phyloP scores from a whole-genome alignment of 2,797 vertebrate species.

The Cryptoprocta ferox region DNA sequence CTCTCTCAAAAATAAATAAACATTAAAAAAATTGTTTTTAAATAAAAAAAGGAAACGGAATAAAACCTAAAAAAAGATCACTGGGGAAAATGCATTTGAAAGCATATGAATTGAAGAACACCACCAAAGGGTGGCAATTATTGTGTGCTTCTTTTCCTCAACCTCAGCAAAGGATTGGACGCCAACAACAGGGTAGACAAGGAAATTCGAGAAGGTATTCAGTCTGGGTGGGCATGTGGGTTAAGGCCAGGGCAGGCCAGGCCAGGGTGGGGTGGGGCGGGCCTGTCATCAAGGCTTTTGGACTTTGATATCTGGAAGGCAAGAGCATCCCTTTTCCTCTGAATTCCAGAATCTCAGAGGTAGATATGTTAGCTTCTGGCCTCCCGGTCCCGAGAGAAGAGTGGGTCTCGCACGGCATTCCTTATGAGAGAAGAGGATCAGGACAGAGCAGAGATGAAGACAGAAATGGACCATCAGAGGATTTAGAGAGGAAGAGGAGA shows the following conservation, averaged over 20 bases:
- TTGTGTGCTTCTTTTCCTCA: neutral
- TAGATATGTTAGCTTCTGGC: neutral
- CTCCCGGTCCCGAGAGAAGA: neutral
- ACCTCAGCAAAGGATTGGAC: neutral
- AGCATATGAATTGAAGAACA: neutral
- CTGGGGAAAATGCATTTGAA: neutral
- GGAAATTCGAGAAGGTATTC: neutral
- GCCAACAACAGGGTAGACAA: neutral
- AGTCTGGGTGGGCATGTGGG: neutral
- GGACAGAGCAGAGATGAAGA: neutral
- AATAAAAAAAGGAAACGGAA: too few species aligned
- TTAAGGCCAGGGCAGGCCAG: neutral
- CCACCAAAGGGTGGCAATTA: neutral
- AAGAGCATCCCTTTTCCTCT: neutral
- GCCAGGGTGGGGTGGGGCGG: rapidly evolving
- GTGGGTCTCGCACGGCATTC: neutral
- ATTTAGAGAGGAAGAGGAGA: neutral
- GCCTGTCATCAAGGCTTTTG: neutral
- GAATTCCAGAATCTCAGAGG: neutral
- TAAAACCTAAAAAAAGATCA: neutral
- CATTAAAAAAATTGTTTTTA: too few species aligned
- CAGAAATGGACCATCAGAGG: neutral
- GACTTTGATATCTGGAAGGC: neutral
- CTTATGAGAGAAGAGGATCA: neutral
- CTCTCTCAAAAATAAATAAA: too few species aligned